These are phyloP conservation scores for Furcifer pardalis DNA, from an alignment of 2,797 vertebrate genomes.

Conservation along the genomic window DNA sequence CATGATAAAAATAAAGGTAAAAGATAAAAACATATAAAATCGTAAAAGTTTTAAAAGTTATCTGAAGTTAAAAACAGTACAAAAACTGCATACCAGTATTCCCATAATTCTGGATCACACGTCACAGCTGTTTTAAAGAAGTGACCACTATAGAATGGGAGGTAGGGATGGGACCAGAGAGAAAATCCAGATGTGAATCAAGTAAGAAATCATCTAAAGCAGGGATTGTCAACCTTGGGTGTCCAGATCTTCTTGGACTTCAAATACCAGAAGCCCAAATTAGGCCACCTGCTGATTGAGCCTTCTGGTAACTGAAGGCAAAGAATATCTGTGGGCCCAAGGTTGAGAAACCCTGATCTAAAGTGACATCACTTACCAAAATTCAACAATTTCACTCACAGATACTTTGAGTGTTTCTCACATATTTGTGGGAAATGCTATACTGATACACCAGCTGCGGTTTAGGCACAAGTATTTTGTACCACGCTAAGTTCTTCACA, in stretches of 20 bases:
- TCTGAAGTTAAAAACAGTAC: too few species aligned
- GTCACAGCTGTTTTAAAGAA: slow-evolving; percentile 39
- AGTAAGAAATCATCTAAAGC: slow-evolving; percentile 73
- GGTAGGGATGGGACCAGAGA: not conserved
- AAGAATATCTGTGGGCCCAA: too few species aligned
- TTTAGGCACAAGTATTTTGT: slow-evolving; percentile 42
- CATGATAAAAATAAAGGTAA: too few species aligned
- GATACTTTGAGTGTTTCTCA: slow-evolving; percentile 64
- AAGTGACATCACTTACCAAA: slow-evolving; percentile 70
- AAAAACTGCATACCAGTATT: too few species aligned
- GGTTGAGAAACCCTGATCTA: too few species aligned
- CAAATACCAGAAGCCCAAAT: too few species aligned
- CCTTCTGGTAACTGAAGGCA: too few species aligned
- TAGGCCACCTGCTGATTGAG: too few species aligned
- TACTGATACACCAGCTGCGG: slow-evolving; percentile 53
- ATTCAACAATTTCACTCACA: slow-evolving; percentile 54
- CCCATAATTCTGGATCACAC: slow-evolving; percentile 31
- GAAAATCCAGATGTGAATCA: slow-evolving; percentile 65
- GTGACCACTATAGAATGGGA: slow-evolving; percentile 49
- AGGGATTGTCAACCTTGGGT: too few species aligned
- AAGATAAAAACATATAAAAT: too few species aligned
- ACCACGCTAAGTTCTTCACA: slow-evolving; percentile 61
- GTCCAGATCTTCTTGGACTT: too few species aligned
- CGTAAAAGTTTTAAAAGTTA: too few species aligned
- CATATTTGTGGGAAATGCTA: slow-evolving; percentile 67